phyloP scores from a whole-genome alignment of 1,140 invertebrate species.

The Apolygus lucorum region DNA sequence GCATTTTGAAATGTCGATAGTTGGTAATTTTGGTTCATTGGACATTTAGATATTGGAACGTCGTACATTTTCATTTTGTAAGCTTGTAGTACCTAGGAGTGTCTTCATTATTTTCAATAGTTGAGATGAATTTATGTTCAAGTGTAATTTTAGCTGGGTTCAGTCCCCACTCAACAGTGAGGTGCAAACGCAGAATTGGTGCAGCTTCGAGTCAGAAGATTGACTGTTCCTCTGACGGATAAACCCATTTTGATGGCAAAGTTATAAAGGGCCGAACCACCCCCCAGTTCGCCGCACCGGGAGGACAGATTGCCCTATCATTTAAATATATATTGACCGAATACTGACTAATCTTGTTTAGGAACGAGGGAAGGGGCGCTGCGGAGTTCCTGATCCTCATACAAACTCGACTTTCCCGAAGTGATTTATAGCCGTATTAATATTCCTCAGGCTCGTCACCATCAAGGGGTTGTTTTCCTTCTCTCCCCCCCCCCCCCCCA shows the following conservation, averaged over 20 bases:
- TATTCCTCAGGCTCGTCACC: constrained; percentile 16
- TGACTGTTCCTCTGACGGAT: background rate
- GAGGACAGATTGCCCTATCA: constrained; percentile 1
- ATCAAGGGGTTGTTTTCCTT: background rate
- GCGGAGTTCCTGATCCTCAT: constrained; percentile 2
- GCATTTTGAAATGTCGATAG: too few relatives aligned
- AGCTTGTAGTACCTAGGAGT: too few relatives aligned
- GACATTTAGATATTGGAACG: too few relatives aligned
- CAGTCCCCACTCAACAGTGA: too few relatives aligned
- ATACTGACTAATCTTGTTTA: constrained; percentile 14
- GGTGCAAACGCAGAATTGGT: too few relatives aligned
- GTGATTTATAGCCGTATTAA: constrained; percentile 12
- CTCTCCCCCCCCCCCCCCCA: background rate
- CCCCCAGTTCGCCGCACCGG: background rate
- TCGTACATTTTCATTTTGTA: too few relatives aligned
- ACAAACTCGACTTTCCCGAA: constrained; percentile 9
- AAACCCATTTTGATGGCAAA: background rate
- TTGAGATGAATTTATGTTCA: too few relatives aligned
- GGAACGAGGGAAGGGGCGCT: background rate
- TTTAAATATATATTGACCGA: constrained; percentile 17
- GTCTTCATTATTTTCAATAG: too few relatives aligned
- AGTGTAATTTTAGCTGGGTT: too few relatives aligned
- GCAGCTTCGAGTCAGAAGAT: too few relatives aligned
- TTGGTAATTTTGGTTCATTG: too few relatives aligned
- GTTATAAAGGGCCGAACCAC: background rate